phyloP scores from a whole-genome alignment of 2,888 invertebrate genomes.

The Tiphia femorata region DNA sequence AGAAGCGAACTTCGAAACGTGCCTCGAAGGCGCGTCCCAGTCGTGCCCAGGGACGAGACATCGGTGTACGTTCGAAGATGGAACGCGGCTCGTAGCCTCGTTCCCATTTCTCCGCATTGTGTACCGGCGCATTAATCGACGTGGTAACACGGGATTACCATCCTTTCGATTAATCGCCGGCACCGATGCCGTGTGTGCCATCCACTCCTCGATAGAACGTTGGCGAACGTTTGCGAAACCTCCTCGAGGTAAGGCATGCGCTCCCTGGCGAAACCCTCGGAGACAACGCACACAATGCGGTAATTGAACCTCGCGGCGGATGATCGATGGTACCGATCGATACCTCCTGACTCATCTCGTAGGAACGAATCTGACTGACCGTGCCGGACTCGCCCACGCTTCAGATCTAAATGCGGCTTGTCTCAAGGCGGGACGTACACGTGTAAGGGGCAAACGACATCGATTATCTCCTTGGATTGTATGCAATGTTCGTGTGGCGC shows the following conservation, averaged over 20 bases:
- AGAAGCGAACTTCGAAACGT: no score
- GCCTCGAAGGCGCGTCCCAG: no score
- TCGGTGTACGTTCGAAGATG: no score
- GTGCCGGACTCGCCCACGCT: slow-evolving; percentile 3
- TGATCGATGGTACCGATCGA: slow-evolving; percentile 45
- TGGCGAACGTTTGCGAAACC: slow-evolving; percentile 25
- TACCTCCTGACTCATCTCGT: slow-evolving; percentile 22
- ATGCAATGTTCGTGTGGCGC: no score
- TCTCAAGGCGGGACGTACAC: no score
- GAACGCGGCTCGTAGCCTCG: no score
- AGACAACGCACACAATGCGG: slow-evolving; percentile 45
- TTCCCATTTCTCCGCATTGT: no score
- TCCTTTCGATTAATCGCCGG: slow-evolving; percentile 35
- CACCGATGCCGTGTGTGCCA: slow-evolving; percentile 24
- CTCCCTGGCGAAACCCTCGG: slow-evolving; percentile 24
- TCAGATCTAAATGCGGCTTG: no score
- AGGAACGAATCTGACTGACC: no score
- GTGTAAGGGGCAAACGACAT: no score
- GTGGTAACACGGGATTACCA: slow-evolving; percentile 25
- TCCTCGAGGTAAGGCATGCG: slow-evolving; percentile 33
- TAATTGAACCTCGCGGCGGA: slow-evolving; percentile 45
- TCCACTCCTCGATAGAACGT: slow-evolving; percentile 26
- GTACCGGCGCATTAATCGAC: slow-evolving; percentile 29
- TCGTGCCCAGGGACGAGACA: no score
- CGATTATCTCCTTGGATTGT: no score